Conservation (phyloP, 2,113 vertebrate genomes). For the Mandrillus leucophaeus region DNA sequence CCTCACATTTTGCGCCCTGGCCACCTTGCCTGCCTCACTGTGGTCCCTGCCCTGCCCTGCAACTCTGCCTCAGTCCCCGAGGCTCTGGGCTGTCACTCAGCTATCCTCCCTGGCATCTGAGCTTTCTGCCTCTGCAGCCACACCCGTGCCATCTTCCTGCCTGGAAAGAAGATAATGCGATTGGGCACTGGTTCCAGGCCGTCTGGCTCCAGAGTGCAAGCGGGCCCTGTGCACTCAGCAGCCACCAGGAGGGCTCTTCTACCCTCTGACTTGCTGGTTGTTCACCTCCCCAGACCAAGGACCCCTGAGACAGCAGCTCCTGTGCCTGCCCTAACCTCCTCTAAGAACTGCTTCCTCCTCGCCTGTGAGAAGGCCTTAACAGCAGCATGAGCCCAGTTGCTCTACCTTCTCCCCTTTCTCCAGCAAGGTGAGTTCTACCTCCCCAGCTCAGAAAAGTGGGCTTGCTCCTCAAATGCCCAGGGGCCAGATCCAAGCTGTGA, state of each 20-base stretch:
- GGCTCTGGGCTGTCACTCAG: background rate
- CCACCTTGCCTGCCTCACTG: background rate
- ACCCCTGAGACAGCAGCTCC: background rate
- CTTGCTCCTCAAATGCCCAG: background rate
- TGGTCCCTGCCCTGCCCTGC: background rate
- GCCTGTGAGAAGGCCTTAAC: background rate
- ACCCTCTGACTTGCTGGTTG: background rate
- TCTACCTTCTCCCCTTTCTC: background rate
- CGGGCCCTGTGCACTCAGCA: background rate
- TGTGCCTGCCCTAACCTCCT: background rate
- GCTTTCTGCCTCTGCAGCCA: background rate
- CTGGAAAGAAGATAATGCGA: background rate
- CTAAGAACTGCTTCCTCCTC: background rate
- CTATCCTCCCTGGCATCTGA: background rate
- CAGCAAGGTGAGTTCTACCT: background rate
- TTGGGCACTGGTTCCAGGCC: background rate
- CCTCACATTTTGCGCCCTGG: background rate
- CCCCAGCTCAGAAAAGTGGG: background rate
- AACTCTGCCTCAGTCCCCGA: background rate
- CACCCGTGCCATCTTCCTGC: background rate
- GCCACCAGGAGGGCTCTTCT: background rate
- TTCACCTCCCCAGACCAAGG: background rate
- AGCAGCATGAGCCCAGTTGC: accelerated
- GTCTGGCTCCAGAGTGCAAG: background rate
- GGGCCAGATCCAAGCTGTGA: background rate